Evolutionary conservation across 2,888 invertebrate species (phyloP).

Genomic region (Lissonota sp.): DNA sequence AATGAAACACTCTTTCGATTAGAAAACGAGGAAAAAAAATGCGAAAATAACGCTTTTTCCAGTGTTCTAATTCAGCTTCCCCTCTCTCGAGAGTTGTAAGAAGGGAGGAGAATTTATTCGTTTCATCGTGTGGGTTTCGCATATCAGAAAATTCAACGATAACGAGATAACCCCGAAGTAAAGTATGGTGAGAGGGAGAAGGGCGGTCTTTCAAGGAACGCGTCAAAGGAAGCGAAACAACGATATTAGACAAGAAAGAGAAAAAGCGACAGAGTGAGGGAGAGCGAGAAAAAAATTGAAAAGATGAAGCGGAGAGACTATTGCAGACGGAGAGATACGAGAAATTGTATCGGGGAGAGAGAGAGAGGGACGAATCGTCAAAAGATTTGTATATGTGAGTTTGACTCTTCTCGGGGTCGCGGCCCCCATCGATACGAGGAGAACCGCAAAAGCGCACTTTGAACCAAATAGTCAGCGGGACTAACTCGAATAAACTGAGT

Average conservation of each 20-base stretch:
- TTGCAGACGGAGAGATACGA: slow-evolving; percentile 1
- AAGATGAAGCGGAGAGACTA: slow-evolving; percentile 60
- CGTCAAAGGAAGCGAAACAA: slow-evolving; percentile 46
- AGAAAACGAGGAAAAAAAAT: background rate
- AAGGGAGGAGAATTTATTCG: slow-evolving; percentile 3
- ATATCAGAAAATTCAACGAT: slow-evolving; percentile 74
- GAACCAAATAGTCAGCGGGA: slow-evolving; percentile 77
- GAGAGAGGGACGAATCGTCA: slow-evolving; percentile 34
- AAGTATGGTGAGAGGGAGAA: slow-evolving; percentile 11
- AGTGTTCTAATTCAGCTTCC: background rate
- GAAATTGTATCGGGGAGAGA: slow-evolving; percentile 7
- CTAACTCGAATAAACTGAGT: slow-evolving; percentile 80
- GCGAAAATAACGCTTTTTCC: background rate
- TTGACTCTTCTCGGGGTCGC: slow-evolving; percentile 73
- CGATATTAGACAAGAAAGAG: slow-evolving; percentile 20
- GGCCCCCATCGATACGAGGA: slow-evolving; percentile 77
- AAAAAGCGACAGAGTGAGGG: slow-evolving; percentile 4
- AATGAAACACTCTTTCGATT: too few species aligned
- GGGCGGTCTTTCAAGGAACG: slow-evolving; percentile 34
- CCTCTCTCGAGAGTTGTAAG: too few species aligned
- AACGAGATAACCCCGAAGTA: slow-evolving; percentile 72
- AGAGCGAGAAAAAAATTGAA: too few species aligned
- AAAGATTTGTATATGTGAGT: slow-evolving; percentile 46
- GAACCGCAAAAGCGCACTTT: slow-evolving; percentile 78
- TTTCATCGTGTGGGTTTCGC: slow-evolving; percentile 27